Evolutionary conservation across 2,888 invertebrate species (phyloP), one percentile per base, ranked within the genome.

Genomic region (Pelosia muscerda): DNA sequence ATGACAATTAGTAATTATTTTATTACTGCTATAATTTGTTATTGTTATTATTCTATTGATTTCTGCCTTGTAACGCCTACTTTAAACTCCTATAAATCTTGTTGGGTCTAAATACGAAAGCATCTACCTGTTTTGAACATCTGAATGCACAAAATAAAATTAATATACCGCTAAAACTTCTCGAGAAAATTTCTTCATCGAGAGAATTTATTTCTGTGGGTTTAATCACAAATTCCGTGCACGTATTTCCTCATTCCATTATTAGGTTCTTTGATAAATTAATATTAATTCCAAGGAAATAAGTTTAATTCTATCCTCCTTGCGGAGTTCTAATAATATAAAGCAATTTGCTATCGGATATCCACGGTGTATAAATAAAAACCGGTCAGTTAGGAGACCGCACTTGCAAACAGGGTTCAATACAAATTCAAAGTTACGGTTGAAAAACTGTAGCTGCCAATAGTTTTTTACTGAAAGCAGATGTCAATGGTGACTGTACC

Each of bases 241-340:
- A 23, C 31, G 26, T 63, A n/a, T 65, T 65, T 58, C 22, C 26
- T 57, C 42, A 38, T 57, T 9, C n/a, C 6, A 42, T 64, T 25
- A 42, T 42, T 64, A 38, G 53, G 64, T 63, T 60, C 61, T 54
- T 76, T 68, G 64, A 70, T 65, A 77, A 73, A 79, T 77, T 74
- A 69, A 69, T 69, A 71, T 69, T 77, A 69, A 69, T 74, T 66
- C 61, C 28, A 65, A 49, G 19, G 61, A 64, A 69, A 79, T 66
- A 71, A 73, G 64, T 79, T 72, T 69, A 72, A 72, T 72, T 57
- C 64, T 58, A 68, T 57, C 67, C 79, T 64, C 66, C 79, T 61
- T 42, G 66, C 49, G 58, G 55, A 49, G n/a, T 49, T 49, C 64
- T 64, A 63, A 54, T 57, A 68, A 76, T 71, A 76, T 76, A 79